Evolutionary conservation across 2,888 invertebrate species (phyloP), one percentile per base, ranked within the genome.

Genomic region (Cetonia aurata): DNA sequence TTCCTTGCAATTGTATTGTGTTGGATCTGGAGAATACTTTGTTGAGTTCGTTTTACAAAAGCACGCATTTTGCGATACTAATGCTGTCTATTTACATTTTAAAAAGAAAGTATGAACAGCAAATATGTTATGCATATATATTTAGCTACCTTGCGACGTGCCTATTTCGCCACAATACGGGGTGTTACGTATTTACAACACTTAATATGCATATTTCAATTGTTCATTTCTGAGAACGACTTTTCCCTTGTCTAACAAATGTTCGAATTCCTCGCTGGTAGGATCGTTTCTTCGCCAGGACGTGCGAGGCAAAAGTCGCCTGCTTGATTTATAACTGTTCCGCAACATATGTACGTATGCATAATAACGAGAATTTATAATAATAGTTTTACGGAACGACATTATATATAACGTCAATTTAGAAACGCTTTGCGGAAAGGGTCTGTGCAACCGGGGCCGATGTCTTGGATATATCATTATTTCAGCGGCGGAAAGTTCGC

Each of bases 311-410:
- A 65, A 65, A 50, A 65, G 48, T 33, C 37, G 6, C 50, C 17
- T 33, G 50, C 12, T 17, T 65, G 62, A 65, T 65, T 65, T 65
- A 65, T 37, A 41, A 50, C 37, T 37, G 37, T 41, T 37, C 19
- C 41, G 37, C 37, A 65, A 50, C 50, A 50, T 65, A 37, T 37
- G 37, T 37, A 8, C 6, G 37, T 37, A 65, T 65, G 62, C 50
- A 65, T 65, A 65, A 65, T 65, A 65, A 65, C 62, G 62, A 65
- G 62, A 65, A 65, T 65, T 65, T 65, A 65, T 65, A 65, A 65
- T 65, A 65, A 65, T 65, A 65, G 62, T 65, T 65, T 65, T 65
- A 50, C 62, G 37, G 62, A 65, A 52, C 50, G 62, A 65, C 62
- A 50, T 52, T 41, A 50, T 52, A 65, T 50, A 50, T 48, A 33